Evolutionary conservation across 2,797 vertebrate species (phyloP).

Genomic region (Carcharodon carcharias): DNA sequence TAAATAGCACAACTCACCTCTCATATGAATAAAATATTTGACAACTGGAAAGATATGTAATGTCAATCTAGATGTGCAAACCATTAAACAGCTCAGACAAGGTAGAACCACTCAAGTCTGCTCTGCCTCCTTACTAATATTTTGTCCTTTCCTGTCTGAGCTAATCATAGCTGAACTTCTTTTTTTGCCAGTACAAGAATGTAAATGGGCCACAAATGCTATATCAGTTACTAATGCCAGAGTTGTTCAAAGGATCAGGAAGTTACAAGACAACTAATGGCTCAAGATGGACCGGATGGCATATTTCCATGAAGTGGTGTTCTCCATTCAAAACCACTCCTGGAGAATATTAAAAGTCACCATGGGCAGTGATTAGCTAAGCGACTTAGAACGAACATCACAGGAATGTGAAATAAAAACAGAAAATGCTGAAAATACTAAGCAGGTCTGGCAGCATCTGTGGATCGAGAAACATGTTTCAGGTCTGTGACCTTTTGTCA

Average conservation of each 20-base stretch:
- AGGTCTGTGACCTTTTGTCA: not conserved
- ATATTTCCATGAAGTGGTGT: not conserved
- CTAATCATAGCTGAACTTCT: not conserved
- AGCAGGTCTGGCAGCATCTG: no score
- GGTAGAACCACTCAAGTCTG: not conserved
- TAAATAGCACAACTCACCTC: conserved; percentile 32
- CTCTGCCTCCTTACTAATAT: conserved; percentile 7
- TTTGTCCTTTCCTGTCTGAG: conserved; percentile 28
- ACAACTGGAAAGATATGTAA: conserved; percentile 21
- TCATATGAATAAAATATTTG: conserved; percentile 36
- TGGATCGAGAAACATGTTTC: no score
- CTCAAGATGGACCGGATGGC: not conserved
- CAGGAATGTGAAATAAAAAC: not conserved
- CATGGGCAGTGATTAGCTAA: not conserved
- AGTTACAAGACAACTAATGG: not conserved
- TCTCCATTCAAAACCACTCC: not conserved
- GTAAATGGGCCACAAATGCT: not conserved
- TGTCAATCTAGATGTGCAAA: conserved; percentile 15
- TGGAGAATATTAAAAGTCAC: not conserved
- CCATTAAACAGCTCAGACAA: not conserved
- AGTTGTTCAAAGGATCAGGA: not conserved
- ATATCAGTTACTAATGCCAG: not conserved
- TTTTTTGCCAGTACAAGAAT: not conserved
- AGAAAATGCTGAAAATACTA: no score
- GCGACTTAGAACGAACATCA: not conserved